Evolutionary conservation across 2,113 vertebrate genomes (phyloP).

Genomic region (Lycaon pictus): DNA sequence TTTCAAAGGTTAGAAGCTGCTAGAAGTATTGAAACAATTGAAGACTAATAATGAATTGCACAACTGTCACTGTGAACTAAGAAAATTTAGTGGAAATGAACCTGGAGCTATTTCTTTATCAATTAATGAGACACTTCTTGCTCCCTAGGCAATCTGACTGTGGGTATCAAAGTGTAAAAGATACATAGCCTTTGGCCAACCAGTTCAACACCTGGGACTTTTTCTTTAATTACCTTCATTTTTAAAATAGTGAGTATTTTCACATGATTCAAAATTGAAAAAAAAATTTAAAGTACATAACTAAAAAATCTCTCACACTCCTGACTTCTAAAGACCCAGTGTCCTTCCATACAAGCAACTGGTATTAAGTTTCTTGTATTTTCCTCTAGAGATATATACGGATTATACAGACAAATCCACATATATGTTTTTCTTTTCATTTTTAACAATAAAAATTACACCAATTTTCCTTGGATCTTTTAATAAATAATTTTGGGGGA

Average conservation of each 20-base stretch:
- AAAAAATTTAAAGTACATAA: not conserved
- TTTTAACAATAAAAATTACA: not conserved
- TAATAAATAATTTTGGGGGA: not conserved
- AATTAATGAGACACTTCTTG: not conserved
- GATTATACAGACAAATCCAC: not conserved
- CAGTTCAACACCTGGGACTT: not conserved
- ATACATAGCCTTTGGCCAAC: not conserved
- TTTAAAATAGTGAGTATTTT: constrained; percentile 20
- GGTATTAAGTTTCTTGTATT: not conserved
- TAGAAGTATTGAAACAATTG: not conserved
- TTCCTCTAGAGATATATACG: not conserved
- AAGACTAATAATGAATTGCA: constrained; percentile 13
- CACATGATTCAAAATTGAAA: not conserved
- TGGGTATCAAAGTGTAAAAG: not conserved
- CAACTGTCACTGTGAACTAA: not conserved
- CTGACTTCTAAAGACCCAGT: not conserved
- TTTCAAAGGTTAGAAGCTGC: not conserved
- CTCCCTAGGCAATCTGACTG: not conserved
- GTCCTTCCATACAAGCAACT: not conserved
- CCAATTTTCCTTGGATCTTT: not conserved
- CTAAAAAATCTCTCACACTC: not conserved
- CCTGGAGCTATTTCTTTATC: not conserved
- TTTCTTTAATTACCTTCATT: not conserved
- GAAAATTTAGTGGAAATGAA: not conserved
- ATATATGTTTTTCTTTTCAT: not conserved